These are phyloP conservation scores for Lithobates sylvaticus DNA, from an alignment of 2,797 vertebrate species.

Conservation along the genomic window DNA sequence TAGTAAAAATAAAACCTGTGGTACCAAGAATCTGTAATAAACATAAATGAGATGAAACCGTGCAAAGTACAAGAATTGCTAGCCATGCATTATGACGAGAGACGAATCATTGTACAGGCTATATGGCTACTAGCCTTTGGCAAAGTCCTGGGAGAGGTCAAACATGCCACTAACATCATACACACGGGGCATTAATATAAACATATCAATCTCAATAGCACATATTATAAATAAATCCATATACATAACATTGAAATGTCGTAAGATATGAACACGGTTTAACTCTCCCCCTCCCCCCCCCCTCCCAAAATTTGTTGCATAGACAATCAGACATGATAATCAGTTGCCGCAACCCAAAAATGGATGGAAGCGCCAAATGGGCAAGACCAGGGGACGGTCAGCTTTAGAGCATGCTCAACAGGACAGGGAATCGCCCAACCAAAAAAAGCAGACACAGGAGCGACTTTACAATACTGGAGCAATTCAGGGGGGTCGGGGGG, in stretches of 20 bases:
- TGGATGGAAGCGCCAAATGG: slow-evolving; percentile 69
- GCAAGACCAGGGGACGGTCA: slow-evolving; percentile 65
- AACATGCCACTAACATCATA: slow-evolving; percentile 95
- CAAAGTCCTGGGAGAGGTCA: slow-evolving; percentile 85
- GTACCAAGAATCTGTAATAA: slow-evolving; percentile 66
- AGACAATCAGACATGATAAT: slow-evolving; percentile 94
- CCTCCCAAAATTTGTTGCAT: slow-evolving; percentile 93
- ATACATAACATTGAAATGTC: slow-evolving; percentile 82
- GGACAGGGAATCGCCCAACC: slow-evolving; percentile 52
- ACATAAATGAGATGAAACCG: slow-evolving; percentile 84
- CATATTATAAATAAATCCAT: slow-evolving; percentile 81
- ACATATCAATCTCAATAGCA: slow-evolving; percentile 77
- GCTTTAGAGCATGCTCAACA: slow-evolving; percentile 67
- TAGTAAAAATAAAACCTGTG: slow-evolving; percentile 75
- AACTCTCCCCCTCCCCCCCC: slow-evolving; percentile 30
- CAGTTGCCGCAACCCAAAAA: slow-evolving; percentile 78
- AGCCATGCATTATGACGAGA: slow-evolving; percentile 92
- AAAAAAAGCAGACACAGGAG: slow-evolving; percentile 55
- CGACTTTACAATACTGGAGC: slow-evolving; percentile 59
- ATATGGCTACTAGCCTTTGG: slow-evolving; percentile 90
- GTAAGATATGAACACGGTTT: slow-evolving; percentile 82
- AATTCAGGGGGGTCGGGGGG: slow-evolving; percentile 12
- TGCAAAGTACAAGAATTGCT: slow-evolving; percentile 85
- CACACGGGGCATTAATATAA: slow-evolving; percentile 87
- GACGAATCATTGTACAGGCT: slow-evolving; percentile 79